A percentile compares a stretch with the other conserved stretches of the same genome.
Conservation (phyloP, 2,888 invertebrate genomes). For the Callyntrura guangdongensis region DNA sequence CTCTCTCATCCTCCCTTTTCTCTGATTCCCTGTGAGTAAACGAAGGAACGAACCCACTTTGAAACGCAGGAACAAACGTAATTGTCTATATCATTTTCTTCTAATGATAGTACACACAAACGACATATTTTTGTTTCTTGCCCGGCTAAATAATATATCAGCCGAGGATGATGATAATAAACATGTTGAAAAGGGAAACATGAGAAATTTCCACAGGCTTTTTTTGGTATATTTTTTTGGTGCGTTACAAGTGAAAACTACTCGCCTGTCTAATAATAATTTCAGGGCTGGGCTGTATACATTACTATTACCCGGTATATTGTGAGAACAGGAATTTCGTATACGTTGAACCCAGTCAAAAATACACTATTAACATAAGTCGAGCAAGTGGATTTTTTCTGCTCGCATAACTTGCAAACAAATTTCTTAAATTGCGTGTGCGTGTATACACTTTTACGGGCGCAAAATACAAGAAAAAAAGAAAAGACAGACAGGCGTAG, state of each 20-base stretch:
- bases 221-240: neutral
- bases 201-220: conserved; percentile 27
- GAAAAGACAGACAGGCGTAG: conserved; percentile 21
- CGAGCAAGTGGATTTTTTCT: conserved; percentile 26
- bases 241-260: neutral
- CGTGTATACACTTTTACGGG: neutral
- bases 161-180: neutral
- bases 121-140: neutral
- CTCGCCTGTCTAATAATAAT: conserved; percentile 22
- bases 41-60: too few species aligned
- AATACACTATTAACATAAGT: neutral
- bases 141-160: conserved; percentile 11
- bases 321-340: neutral
- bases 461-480: neutral
- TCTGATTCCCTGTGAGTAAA: neutral
- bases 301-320: conserved; percentile 2
- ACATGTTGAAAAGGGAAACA: conserved; percentile 4
- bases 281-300: neutral
- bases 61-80: conserved; percentile 39
- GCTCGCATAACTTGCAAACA: conserved; percentile 18
- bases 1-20: neutral
- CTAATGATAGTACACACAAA: conserved; percentile 18
- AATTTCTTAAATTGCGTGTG: conserved; percentile 28
- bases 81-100: conserved; percentile 72
- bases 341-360: neutral